phyloP scores from a whole-genome alignment of 2,113 vertebrate genomes.

The Actinemys pallida region DNA sequence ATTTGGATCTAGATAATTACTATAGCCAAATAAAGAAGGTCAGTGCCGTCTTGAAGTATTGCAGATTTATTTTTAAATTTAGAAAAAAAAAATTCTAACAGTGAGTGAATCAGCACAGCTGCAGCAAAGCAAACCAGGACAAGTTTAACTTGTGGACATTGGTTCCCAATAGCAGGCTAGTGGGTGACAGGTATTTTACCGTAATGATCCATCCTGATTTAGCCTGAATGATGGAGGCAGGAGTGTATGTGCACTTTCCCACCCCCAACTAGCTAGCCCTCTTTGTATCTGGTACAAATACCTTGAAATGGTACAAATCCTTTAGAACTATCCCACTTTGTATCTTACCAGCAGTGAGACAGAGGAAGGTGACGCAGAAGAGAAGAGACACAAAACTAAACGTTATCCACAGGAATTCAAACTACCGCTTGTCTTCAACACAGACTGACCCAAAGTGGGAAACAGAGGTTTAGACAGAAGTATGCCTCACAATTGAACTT shows the following conservation, averaged over 20 bases:
- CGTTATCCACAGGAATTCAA: conserved; percentile 1
- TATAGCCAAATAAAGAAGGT: background rate
- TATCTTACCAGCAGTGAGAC: background rate
- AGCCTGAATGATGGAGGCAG: background rate
- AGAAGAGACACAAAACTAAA: conserved; percentile 6
- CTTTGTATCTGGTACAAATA: background rate
- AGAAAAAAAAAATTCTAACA: background rate
- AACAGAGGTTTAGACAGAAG: background rate
- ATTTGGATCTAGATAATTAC: background rate
- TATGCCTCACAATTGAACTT: background rate
- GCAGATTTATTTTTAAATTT: background rate
- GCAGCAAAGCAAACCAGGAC: background rate
- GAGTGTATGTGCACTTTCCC: background rate
- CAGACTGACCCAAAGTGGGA: background rate
- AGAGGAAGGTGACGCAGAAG: background rate
- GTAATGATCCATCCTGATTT: background rate
- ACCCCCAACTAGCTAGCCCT: background rate
- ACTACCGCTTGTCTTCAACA: background rate
- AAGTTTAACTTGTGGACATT: background rate
- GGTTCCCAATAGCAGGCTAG: background rate
- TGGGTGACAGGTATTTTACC: fast-evolving
- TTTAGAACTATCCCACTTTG: background rate
- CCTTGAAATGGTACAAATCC: background rate
- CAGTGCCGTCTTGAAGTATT: background rate
- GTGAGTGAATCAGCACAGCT: background rate